phyloP scores from a whole-genome alignment of 2,888 invertebrate species.

The Pammene aurita region DNA sequence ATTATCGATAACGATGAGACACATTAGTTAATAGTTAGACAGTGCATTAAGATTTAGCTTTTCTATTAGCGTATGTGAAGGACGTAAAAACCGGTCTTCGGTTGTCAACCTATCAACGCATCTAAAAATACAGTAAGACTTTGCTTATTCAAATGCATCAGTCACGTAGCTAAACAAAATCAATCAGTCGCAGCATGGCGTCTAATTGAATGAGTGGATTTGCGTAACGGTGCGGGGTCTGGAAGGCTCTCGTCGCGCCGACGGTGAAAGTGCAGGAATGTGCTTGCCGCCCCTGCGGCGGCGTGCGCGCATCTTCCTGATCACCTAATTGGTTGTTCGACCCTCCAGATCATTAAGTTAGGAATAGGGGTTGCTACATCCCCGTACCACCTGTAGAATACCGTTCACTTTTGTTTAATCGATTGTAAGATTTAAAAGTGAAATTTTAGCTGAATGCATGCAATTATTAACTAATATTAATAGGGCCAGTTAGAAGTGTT shows the following conservation, averaged over 20 bases:
- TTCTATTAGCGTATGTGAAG: slow-evolving; percentile 4
- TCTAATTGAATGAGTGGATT: slow-evolving; percentile 38
- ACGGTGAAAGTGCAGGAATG: slow-evolving; percentile 43
- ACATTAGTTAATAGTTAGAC: background rate
- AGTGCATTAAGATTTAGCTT: background rate
- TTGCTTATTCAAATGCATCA: slow-evolving; percentile 30
- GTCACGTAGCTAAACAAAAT: slow-evolving; percentile 22
- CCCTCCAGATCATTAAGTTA: slow-evolving; percentile 2
- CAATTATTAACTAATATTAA: background rate
- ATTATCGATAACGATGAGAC: background rate
- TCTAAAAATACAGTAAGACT: background rate
- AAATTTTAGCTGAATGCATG: background rate
- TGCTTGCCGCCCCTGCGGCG: slow-evolving; percentile 46
- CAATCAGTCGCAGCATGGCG: slow-evolving; percentile 35
- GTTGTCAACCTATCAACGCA: background rate
- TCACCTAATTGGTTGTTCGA: slow-evolving; percentile 11
- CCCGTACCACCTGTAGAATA: background rate
- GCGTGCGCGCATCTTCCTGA: slow-evolving; percentile 58
- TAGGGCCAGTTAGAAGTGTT: background rate
- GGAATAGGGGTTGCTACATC: background rate
- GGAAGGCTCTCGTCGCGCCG: slow-evolving; percentile 20
- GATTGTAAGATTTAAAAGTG: background rate
- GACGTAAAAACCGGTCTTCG: background rate
- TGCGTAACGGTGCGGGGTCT: slow-evolving; percentile 38
- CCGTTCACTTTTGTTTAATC: background rate